Evolutionary conservation across 2,888 invertebrate species (phyloP), one percentile per base, ranked within the genome.

Genomic region (Cristatella mucedo): DNA sequence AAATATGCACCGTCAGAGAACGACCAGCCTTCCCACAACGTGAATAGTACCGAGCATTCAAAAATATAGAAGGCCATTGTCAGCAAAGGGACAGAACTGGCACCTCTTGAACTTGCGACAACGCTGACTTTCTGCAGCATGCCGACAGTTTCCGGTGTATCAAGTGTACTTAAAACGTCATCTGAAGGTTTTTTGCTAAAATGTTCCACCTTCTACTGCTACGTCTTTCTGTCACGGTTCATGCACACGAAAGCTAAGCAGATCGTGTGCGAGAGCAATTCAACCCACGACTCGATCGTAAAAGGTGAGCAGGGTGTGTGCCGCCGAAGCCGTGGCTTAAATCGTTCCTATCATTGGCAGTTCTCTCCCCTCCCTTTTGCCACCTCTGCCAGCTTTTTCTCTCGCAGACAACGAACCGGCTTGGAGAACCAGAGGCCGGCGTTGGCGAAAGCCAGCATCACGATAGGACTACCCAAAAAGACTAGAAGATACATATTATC

Each of bases 111-210:
- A 36, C 36, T 22, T 36, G 36, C 6, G 36, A 22, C 4, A 29
- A 26, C 4, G 36, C 26, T n/a, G 36, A 36, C 24, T 36, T 36
- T n/a, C 36, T n/a, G 13, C 36, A 36, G 5, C 36, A 29, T 15
- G 36, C 36, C n/a, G 36, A 36, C 36, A 36, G 18, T 19, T 36
- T 36, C 19, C 26, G 22, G 13, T 36, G 36, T 29, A 36, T 36
- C 24, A 36, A 19, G 5, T 29, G 21, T 6, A 36, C 36, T n/a
- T n/a, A n/a, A n/a, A n/a, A n/a, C n/a, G n/a, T n/a, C n/a, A n/a
- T n/a, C n/a, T n/a, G n/a, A n/a, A n/a, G n/a, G n/a, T n/a, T n/a
- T n/a, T n/a, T n/a, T n/a, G n/a, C n/a, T n/a, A n/a, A n/a, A n/a
- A n/a, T n/a, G n/a, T n/a, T n/a, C n/a, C n/a, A n/a, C n/a, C n/a